Evolutionary conservation across 2,888 invertebrate genomes (phyloP).

Genomic region (Drosophila neotestacea): DNA sequence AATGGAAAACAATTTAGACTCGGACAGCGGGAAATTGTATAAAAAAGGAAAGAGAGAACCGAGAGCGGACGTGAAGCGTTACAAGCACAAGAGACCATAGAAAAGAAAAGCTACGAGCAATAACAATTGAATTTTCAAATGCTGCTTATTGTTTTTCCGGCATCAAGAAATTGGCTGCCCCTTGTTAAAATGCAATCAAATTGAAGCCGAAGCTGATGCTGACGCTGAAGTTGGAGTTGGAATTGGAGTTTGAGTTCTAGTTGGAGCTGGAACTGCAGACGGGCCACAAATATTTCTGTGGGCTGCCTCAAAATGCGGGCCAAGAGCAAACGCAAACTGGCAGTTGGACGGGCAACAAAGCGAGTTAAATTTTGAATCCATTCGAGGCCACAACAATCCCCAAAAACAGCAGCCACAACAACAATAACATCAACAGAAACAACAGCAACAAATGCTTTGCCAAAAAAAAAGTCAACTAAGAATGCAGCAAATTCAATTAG

Average conservation of each 20-base stretch:
- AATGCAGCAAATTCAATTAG: conserved; percentile 17
- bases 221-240: conserved; percentile 18
- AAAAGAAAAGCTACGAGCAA: conserved; percentile 65
- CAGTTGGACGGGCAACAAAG: conserved; percentile 47
- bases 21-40: conserved; percentile 29
- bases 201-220: conserved; percentile 54
- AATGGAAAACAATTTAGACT: conserved; percentile 75
- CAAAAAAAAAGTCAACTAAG: conserved; percentile 26
- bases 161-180: conserved; percentile 69
- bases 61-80: neutral
- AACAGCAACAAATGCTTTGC: conserved; percentile 36
- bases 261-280: conserved; percentile 26
- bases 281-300: conserved; percentile 52
- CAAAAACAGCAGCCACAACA: conserved; percentile 44
- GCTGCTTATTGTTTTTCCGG: conserved; percentile 76
- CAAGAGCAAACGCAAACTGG: conserved; percentile 39
- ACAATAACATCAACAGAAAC: conserved; percentile 39
- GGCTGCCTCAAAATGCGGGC: conserved; percentile 44
- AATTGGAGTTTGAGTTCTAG: conserved; percentile 16
- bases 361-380: conserved; percentile 70
- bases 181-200: conserved; percentile 80
- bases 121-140: conserved; percentile 78
- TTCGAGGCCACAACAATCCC: conserved; percentile 58
- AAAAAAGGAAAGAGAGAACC: conserved; percentile 14
- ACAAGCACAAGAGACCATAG: conserved; percentile 16